Base-by-base conservation (phyloP, 2,888 invertebrate species). In the Choreutis nemorana region DNA sequence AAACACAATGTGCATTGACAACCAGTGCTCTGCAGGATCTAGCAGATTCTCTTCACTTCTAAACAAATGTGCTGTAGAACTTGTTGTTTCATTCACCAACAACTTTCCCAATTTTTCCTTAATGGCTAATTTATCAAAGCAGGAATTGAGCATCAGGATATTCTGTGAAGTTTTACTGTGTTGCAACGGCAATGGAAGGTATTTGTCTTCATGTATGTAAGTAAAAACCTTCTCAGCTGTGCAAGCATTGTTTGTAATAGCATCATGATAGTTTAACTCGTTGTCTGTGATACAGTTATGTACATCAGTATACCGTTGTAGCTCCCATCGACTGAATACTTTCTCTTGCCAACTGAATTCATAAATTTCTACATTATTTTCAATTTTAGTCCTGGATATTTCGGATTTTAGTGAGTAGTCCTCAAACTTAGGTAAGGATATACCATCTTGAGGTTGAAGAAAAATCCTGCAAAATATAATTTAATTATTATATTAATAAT, bases 341-440 rank as follows among this genome's bases (percentile, higher is more conserved):
- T 90, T 91, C 48, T 89, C 82, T 54, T 91, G 90, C 91, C 91
- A 91, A 40, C 60, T 56, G 37, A 90, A 84, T 23, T 39, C 49
- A 32, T 68, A 55, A 40, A 71, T 68, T 31, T 66, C 55, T 2
- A 46, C 5, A 5, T 8, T 31, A n/a, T 14, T 35, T 11, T 42
- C 49, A 2, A 45, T 44, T 4, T 23, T 28, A n/a, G n/a, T 56
- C 51, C 14, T 52, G 50, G 3, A 55, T 36, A 26, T 40, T 43
- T 51, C 44, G 2, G 57, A 37, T 28, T 50, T 44, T 11, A 48
- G 50, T 14, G 50, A 43, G 30, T 61, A 71, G 27, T 71, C 64
- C 39, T 72, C 66, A 32, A 64, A 72, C 40, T 62, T 72, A 9
- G 79, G 77, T 9, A 78, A 37, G 2, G 51, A 52, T 33, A 66